Conservation (phyloP, 2,888 invertebrate genomes). For the Sinotaia quadrata region DNA sequence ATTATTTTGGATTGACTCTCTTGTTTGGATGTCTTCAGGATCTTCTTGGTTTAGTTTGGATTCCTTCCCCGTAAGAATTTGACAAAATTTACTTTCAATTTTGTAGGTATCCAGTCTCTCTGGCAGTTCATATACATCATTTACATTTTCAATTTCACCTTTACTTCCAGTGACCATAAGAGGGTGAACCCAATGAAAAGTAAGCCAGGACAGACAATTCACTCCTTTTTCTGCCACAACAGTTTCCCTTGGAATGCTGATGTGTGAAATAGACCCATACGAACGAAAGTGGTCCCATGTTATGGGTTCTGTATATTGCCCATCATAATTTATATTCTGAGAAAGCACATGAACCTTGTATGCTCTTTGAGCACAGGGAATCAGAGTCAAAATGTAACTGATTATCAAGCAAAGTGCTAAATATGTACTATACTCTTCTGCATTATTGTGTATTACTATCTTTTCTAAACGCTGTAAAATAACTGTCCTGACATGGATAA, state of each 20-base stretch:
- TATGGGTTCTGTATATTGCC: conserved; percentile 49
- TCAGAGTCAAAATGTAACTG: conserved; percentile 81
- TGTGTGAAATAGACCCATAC: conserved; percentile 31
- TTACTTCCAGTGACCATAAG: conserved; percentile 76
- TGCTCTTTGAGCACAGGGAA: conserved; percentile 74
- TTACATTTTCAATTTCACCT: conserved; percentile 76
- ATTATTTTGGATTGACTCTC: background rate
- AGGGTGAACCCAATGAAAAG: conserved; percentile 90
- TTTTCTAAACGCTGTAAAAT: conserved; percentile 63
- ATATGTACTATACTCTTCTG: conserved; percentile 58
- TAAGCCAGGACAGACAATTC: conserved; percentile 81
- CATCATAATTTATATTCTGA: conserved; percentile 45
- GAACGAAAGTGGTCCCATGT: conserved; percentile 37
- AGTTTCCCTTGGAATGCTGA: conserved; percentile 17
- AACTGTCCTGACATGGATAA: conserved; percentile 81
- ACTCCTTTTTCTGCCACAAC: conserved; percentile 79
- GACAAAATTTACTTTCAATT: conserved; percentile 54
- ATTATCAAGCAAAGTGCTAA: conserved; percentile 75
- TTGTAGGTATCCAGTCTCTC: conserved; percentile 55
- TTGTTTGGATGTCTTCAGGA: conserved; percentile 5
- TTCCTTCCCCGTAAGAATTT: conserved; percentile 34
- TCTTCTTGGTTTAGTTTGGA: conserved; percentile 3
- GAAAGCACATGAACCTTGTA: conserved; percentile 33
- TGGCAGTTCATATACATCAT: conserved; percentile 67
- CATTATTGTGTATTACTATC: conserved; percentile 42